A percentile compares a stretch with the other conserved stretches of the same genome.
Conservation (phyloP, 2,113 vertebrate species). For the Chlorocebus sabaeus region DNA sequence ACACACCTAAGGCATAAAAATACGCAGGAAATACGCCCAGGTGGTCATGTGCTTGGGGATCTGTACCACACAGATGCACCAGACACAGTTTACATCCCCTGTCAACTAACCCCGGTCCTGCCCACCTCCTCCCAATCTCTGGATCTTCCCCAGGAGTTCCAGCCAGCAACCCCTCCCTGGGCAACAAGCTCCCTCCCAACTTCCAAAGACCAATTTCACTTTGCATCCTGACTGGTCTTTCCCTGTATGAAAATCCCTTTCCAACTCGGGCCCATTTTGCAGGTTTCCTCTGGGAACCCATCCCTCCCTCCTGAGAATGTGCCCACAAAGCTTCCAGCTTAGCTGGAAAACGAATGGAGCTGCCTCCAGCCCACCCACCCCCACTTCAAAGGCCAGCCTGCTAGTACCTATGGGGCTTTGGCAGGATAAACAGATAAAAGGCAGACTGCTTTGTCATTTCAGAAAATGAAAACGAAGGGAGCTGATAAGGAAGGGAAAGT, state of each 20-base stretch:
- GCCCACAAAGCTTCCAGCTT: slow-evolving; percentile 52
- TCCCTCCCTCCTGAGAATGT: slow-evolving; percentile 40
- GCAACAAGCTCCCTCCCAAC: neutral
- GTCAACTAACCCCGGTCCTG: neutral
- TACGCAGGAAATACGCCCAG: neutral
- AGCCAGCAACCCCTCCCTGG: neutral
- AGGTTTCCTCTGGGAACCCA: slow-evolving; percentile 52
- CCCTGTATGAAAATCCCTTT: slow-evolving; percentile 32
- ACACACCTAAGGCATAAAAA: neutral
- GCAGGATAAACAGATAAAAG: slow-evolving; percentile 61
- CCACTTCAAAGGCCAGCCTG: neutral
- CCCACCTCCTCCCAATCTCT: neutral
- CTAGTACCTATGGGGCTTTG: slow-evolving; percentile 15
- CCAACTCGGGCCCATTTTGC: slow-evolving; percentile 48
- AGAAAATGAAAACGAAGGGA: slow-evolving; percentile 22
- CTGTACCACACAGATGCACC: neutral
- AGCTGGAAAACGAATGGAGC: slow-evolving; percentile 61
- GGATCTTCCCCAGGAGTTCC: neutral
- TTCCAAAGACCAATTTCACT: neutral
- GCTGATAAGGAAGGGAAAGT: neutral
- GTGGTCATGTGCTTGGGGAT: neutral
- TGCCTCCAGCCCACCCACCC: neutral
- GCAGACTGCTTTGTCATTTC: slow-evolving; percentile 46
- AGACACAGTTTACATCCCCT: too few species aligned
- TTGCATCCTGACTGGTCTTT: slow-evolving; percentile 34